Evolutionary conservation across 2,888 invertebrate genomes (phyloP).

Genomic region (Copidosoma aretas): DNA sequence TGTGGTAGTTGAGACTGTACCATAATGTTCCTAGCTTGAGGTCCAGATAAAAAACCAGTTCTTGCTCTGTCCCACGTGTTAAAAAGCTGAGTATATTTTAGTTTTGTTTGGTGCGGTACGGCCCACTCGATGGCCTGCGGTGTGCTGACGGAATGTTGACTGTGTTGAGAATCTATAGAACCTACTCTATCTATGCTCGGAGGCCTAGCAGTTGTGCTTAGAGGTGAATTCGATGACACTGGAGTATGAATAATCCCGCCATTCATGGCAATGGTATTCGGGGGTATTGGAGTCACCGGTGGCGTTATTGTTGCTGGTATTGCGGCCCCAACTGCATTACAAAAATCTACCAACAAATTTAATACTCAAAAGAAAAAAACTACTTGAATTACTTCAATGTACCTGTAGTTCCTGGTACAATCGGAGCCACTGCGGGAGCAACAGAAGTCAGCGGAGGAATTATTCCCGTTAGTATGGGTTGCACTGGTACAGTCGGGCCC

Average conservation of each 20-base stretch:
- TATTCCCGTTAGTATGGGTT: conserved; percentile 48
- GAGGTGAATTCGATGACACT: conserved; percentile 58
- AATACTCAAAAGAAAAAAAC: neutral
- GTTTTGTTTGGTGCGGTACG: conserved; percentile 80
- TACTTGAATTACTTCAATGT: conserved; percentile 1
- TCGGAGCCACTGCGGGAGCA: conserved; percentile 32
- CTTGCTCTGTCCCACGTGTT: conserved; percentile 89
- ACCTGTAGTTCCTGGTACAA: conserved; percentile 50
- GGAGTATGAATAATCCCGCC: conserved; percentile 55
- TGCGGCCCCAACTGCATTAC: conserved; percentile 20
- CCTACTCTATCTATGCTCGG: conserved; percentile 67
- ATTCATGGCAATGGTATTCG: conserved; percentile 43
- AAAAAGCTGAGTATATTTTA: conserved; percentile 93
- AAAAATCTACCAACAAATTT: too few relatives aligned
- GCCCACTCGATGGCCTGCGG: conserved; percentile 79
- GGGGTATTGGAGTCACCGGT: conserved; percentile 41
- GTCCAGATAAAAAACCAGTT: conserved; percentile 87
- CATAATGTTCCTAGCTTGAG: conserved; percentile 91
- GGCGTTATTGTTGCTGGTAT: conserved; percentile 41
- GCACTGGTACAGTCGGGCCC: conserved; percentile 52
- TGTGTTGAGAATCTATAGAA: conserved; percentile 67
- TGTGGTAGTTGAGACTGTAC: conserved; percentile 93
- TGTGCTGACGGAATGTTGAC: conserved; percentile 57
- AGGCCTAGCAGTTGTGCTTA: conserved; percentile 60
- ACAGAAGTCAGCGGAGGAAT: conserved; percentile 29